phyloP scores from a whole-genome alignment of 2,113 vertebrate genomes.

The Pterophyllum scalare region DNA sequence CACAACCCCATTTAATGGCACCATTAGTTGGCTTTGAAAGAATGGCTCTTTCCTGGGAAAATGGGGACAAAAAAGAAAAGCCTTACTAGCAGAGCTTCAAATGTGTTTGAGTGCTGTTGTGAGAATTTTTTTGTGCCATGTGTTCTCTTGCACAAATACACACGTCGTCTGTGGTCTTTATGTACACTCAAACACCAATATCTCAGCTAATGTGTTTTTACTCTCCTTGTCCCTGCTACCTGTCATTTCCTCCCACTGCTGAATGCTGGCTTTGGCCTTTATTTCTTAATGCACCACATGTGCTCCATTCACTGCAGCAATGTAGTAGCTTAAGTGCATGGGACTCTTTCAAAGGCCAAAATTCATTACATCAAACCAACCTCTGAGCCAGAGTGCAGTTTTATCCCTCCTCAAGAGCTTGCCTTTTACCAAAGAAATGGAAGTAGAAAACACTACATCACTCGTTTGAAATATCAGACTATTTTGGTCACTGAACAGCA shows the following conservation, averaged over 20 bases:
- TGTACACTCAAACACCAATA: not conserved
- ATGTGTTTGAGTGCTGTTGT: not conserved
- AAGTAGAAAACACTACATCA: not conserved
- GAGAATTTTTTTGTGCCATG: not conserved
- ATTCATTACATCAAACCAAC: constrained; percentile 41
- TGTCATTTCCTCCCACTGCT: not conserved
- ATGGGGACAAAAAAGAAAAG: constrained; percentile 3
- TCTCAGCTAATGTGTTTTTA: constrained; percentile 35
- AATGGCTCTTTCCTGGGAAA: not conserved
- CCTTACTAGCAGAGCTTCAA: not conserved
- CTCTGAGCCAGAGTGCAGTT: constrained; percentile 24
- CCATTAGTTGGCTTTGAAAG: not conserved
- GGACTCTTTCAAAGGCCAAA: constrained; percentile 5
- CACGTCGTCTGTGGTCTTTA: not conserved
- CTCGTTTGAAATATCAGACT: constrained; percentile 28
- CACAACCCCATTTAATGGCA: not conserved
- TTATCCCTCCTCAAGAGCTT: not conserved
- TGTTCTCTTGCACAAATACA: not conserved
- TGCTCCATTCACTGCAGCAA: not conserved
- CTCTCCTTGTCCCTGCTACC: constrained; percentile 1
- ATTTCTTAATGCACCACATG: constrained; percentile 40
- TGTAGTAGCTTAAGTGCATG: constrained; percentile 38
- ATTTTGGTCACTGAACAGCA: constrained; percentile 12
- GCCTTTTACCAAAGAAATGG: not conserved
- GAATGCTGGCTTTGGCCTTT: constrained; percentile 1